phyloP scores from a whole-genome alignment of 2,888 invertebrate species.

The Argyresthia goedartella region DNA sequence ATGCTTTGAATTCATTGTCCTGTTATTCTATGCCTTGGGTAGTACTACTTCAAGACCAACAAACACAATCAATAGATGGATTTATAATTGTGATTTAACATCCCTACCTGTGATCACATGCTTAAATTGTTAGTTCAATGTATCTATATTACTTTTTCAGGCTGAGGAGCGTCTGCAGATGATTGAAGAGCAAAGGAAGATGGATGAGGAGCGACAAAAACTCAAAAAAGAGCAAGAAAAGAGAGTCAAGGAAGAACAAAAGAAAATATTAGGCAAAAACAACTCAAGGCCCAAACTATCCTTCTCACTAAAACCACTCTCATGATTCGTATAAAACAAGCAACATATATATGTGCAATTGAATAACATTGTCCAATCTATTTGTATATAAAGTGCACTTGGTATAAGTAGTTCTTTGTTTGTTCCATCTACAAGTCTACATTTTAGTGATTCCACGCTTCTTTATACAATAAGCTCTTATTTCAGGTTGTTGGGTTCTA shows the following conservation, averaged over 20 bases:
- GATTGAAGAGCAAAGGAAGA: constrained; percentile 96
- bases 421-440: background rate
- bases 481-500: too few species aligned
- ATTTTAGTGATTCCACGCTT: background rate
- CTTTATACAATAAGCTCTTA: too few species aligned
- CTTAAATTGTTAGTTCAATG: too few species aligned
- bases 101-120: too few species aligned
- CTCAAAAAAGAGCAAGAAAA: constrained; percentile 95
- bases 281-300: constrained; percentile 96
- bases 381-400: background rate
- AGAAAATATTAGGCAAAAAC: constrained; percentile 96
- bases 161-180: constrained; percentile 96
- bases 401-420: background rate
- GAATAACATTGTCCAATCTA: background rate
- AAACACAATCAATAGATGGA: too few species aligned
- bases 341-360: background rate
- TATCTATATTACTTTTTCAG: constrained; percentile 52
- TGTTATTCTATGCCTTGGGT: too few species aligned
- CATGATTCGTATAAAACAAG: constrained; percentile 54
- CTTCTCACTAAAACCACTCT: constrained; percentile 87
- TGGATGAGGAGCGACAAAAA: constrained; percentile 95
- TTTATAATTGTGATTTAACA: too few species aligned
- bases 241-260: constrained; percentile 94
- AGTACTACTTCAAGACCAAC: too few species aligned
- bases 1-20: background rate